Evolutionary conservation across 2,888 invertebrate species (phyloP), one percentile per base, ranked within the genome.

Genomic region (Cylloceria caligata): DNA sequence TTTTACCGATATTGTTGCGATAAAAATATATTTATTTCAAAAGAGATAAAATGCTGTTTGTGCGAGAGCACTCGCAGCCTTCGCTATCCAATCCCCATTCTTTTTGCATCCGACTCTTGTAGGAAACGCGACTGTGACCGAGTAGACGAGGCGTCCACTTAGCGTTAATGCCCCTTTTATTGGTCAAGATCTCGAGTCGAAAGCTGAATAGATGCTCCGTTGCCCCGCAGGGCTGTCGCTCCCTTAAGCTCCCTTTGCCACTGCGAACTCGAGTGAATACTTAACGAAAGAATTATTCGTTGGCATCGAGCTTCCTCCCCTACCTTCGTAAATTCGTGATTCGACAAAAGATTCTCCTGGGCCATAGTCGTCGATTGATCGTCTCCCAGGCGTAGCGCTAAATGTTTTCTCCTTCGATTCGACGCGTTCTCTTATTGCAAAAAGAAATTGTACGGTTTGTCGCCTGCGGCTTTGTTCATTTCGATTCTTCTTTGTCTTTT

Each of bases 161-260:
- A 90, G 83, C 89, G 87, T 81, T 91, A 91, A 91, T 91, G 89
- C 90, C 86, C 85, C 91, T 90, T 91, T 91, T 91, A 91, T 91
- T 91, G 91, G 91, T 89, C 89, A 90, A 90, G 88, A 90, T 88
- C 68, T 87, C 84, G 85, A 88, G 84, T 84, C 84, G 82, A 88
- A 87, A 87, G 87, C 84, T 87, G 87, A 87, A 86, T 87, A 82
- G 62, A 77, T 27, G 47, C 45, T 65, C 68, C 78, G 47, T 52
- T 9, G 16, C 42, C 42, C 34, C 42, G 13, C 64, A 36, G 16
- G 39, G 3, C 34, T 36, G 19, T 27, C 13, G 21, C 68, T 30
- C 52, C 2, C 45, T 21, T 49, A n/a, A 45, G 55, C 47, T 42
- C 72, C 24, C 21, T n/a, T 67, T 55, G 19, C 67, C 24, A 21